Base-by-base conservation (phyloP, 1,140 invertebrate genomes). In the Gonioctena quinquepunctata region DNA sequence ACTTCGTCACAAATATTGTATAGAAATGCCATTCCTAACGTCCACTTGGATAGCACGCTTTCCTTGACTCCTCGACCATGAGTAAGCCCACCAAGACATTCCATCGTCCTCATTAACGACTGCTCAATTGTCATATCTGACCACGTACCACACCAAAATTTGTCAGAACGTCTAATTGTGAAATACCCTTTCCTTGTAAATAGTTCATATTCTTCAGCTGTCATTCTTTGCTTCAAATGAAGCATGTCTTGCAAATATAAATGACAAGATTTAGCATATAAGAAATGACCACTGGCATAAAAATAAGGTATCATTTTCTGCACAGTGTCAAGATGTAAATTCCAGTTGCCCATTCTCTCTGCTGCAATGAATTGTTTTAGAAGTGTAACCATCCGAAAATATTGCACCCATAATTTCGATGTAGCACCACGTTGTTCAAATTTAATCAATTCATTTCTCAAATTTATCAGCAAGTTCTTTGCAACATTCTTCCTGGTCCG, bases 341-440 rank as follows among this genome's bases (percentile, higher is more conserved):
- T 33, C 5, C 2, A 33, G 2, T 5, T 33, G 28, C 5, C 28
- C 5, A 33, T 33, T 33, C 28, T 33, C 3, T 33, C 3, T 61
- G 52, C 78, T 33, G 7, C 28, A 57, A 81, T 22, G 49, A 80
- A 79, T 54, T 80, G 67, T 66, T 78, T 78, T n/a, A 72, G 59
- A 67, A 81, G 63, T 11, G 74, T 77, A 48, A 81, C 76, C 80
- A 81, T 78, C 22, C 48, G 16, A 76, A 78, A 82, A 75, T 83
- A 83, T 66, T 81, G 77, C 19, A 80, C 69, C 80, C 81, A 83
- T 60, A 82, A 69, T 76, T 80, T 76, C 59, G 77, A 74, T 21
- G 81, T 82, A 18, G 1, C 19, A 57, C 63, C 42, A 54, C 68
- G 3, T 70, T 69, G 16, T 52, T 49, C 27, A 25, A 65, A 25